Evolutionary conservation across 64 coral and sea anemone genomes (phyloP).

Genomic region (Exaiptasia diaphana): DNA sequence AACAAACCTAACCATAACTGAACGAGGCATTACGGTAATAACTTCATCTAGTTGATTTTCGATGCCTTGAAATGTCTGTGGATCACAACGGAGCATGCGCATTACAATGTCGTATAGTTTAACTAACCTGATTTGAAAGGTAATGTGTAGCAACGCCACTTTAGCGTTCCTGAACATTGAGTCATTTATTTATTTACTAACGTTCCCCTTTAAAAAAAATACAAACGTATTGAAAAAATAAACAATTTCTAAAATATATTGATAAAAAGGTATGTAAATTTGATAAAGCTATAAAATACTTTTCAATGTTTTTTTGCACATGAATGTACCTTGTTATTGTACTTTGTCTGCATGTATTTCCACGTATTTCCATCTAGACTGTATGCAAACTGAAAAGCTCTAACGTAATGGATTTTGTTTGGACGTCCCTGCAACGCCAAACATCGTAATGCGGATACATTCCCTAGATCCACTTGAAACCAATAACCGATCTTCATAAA

Average conservation of each 20-base stretch:
- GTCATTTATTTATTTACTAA: no score
- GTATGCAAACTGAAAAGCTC: conserved; percentile 2
- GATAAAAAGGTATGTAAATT: no score
- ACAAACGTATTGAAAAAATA: no score
- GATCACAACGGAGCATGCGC: no score
- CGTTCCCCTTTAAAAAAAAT: no score
- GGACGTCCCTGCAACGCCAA: background rate
- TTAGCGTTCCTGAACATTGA: no score
- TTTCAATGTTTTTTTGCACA: no score
- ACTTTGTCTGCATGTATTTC: background rate
- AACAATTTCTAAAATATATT: no score
- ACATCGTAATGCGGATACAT: background rate
- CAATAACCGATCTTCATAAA: background rate
- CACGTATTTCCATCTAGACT: conserved; percentile 13
- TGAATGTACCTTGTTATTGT: conserved; percentile 17
- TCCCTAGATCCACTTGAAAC: conserved; percentile 9
- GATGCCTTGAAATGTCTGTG: background rate
- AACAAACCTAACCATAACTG: conserved; percentile 20
- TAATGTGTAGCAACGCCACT: no score
- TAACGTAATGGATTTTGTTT: background rate
- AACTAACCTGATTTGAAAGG: no score
- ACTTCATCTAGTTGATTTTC: background rate
- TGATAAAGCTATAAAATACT: no score
- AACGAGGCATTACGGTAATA: background rate
- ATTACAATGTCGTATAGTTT: no score